Conservation (phyloP, 2,113 vertebrate genomes). For the Cinclus cinclus region DNA sequence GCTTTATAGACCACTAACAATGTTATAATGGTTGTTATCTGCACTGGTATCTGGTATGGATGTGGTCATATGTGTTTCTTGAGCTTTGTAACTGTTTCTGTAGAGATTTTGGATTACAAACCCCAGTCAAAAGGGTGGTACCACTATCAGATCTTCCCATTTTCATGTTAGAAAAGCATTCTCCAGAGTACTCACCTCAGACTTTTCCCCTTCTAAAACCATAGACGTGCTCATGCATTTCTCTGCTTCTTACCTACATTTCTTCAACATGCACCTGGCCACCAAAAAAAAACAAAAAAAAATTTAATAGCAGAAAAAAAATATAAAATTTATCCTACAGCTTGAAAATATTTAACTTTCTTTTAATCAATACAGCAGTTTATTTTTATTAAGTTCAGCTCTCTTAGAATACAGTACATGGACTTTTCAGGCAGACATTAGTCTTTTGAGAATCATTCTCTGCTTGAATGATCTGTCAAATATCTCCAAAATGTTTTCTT, state of each 20-base stretch:
- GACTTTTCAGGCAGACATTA: not conserved
- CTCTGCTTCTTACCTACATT: not conserved
- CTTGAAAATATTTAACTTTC: not conserved
- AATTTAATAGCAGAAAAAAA: not conserved
- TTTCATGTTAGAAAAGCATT: not conserved
- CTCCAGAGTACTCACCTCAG: not conserved
- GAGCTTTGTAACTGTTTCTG: not conserved
- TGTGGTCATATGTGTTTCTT: not conserved
- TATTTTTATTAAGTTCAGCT: not conserved
- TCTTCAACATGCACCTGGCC: not conserved
- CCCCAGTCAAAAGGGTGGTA: conserved; percentile 14
- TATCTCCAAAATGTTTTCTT: not conserved
- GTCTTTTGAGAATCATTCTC: not conserved
- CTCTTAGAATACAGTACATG: not conserved
- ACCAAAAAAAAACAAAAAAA: accelerated
- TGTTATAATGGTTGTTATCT: not conserved
- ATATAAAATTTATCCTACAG: not conserved
- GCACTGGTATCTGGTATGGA: not conserved
- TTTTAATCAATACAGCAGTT: not conserved
- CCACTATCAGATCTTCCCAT: not conserved
- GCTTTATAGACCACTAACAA: not conserved
- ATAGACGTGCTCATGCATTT: not conserved
- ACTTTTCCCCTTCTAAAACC: not conserved
- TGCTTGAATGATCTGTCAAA: not conserved
- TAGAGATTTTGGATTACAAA: not conserved